Base-by-base conservation (phyloP, 2,797 vertebrate genomes). In the Danio albolineatus region DNA sequence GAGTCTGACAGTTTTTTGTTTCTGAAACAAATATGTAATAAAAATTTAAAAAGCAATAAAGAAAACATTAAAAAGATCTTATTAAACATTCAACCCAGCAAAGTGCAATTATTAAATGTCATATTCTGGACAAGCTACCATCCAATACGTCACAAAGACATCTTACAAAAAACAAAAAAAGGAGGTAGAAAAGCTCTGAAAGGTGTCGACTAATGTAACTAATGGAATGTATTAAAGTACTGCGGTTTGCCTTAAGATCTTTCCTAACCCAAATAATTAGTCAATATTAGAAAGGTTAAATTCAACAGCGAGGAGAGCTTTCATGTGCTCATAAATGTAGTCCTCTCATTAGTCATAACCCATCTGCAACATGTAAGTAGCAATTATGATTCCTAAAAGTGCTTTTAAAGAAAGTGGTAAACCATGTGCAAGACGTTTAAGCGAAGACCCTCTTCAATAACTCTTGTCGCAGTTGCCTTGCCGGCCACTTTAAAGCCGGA, bases 231-330 rank as follows among this genome's bases (percentile, higher is more conserved):
- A 71, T 86, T 86, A 80, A 79, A 74, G 80, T 71, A 48, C 48
- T 28, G 17, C 59, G 36, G 84, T 82, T 87, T 84, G 80, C 82
- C 77, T 83, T 82, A 84, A 86, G 85, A 82, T 82, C 67, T 75
- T 82, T 60, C 76, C 74, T 83, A 88, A 77, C 72, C 70, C 84
- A 41, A 78, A 84, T 83, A 85, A 86, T 82, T 83, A 76, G 81
- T 83, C 81, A 82, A 83, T 81, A 86, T 85, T 87, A 85, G 89
- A 90, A 90, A 91, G 89, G 85, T 88, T 84, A 85, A 83, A 88
- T 89, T 73, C 75, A 85, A 86, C 75, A 82, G 81, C 82, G 86
- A 89, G 87, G 85, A 86, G 85, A 85, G 86, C 87, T 85, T 83
- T 81, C 74, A 78, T 65, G 49, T 80, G 57, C 82, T 85, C 64